These are phyloP conservation scores for Orycteropus afer DNA, from an alignment of 2,113 vertebrate genomes.

Conservation along the genomic window DNA sequence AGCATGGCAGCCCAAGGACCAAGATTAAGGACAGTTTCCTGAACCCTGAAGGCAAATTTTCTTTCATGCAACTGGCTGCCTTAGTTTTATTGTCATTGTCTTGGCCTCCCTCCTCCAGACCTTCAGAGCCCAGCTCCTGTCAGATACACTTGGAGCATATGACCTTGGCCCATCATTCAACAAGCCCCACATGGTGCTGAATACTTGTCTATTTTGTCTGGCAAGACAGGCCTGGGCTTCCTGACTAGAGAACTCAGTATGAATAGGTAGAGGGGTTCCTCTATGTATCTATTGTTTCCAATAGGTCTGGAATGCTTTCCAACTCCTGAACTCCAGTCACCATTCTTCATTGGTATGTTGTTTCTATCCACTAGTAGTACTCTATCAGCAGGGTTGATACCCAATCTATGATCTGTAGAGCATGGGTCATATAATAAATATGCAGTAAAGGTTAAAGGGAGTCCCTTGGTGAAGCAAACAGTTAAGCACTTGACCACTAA, in stretches of 20 bases:
- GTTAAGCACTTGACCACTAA: not conserved
- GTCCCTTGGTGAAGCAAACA: not conserved
- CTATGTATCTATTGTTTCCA: not conserved
- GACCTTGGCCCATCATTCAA: not conserved
- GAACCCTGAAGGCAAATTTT: not conserved
- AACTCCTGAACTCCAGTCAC: not conserved
- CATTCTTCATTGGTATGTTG: not conserved
- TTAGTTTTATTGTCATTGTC: slow-evolving; percentile 19
- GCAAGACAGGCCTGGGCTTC: not conserved
- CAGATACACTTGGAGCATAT: not conserved
- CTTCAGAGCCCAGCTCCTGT: not conserved
- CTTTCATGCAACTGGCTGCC: slow-evolving; percentile 26
- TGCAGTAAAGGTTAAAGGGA: not conserved
- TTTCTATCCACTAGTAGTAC: not conserved
- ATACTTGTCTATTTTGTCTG: slow-evolving; percentile 22
- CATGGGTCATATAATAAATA: not conserved
- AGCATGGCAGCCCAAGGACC: not conserved
- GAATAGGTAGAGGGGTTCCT: not conserved
- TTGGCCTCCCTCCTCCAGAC: not conserved
- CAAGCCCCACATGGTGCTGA: not conserved
- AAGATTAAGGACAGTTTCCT: slow-evolving; percentile 34
- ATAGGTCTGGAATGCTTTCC: not conserved
- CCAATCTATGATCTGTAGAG: not conserved
- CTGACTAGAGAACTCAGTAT: slow-evolving; percentile 3
- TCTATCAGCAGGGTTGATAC: not conserved